These are phyloP conservation scores for Amiota communis DNA, from an alignment of 2,888 invertebrate genomes.

Conservation along the genomic window DNA sequence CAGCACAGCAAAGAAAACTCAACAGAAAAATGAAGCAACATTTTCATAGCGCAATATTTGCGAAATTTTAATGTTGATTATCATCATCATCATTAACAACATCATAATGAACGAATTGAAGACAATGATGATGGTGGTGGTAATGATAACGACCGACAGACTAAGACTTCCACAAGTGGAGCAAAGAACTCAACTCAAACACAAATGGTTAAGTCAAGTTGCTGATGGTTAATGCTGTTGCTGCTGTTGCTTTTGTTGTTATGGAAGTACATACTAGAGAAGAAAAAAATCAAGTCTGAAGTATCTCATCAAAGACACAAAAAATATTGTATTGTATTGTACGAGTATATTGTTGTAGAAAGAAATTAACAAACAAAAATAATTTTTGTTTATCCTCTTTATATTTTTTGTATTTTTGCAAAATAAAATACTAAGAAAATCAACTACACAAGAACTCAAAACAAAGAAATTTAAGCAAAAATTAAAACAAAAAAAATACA, in stretches of 20 bases:
- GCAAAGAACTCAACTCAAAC: slow-evolving; percentile 3
- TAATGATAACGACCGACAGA: slow-evolving; percentile 14
- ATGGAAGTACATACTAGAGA: slow-evolving; percentile 2
- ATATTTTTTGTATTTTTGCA: background rate
- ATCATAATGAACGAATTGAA: too few species aligned
- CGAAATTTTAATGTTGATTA: slow-evolving; percentile 19
- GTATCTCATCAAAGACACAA: too few species aligned
- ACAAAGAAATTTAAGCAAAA: slow-evolving; percentile 7
- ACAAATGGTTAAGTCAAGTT: background rate
- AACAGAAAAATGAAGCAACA: slow-evolving; percentile 18
- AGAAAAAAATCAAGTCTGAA: too few species aligned
- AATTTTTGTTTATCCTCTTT: slow-evolving; percentile 18
- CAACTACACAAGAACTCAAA: slow-evolving; percentile 17
- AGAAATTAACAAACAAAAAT: slow-evolving; percentile 41
- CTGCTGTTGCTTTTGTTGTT: background rate
- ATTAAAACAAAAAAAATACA: slow-evolving; percentile 31
- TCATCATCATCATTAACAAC: background rate
- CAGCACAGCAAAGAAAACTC: background rate
- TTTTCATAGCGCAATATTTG: slow-evolving; percentile 23
- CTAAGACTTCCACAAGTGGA: slow-evolving; percentile 5
- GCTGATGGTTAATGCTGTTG: too few species aligned
- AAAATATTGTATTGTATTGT: too few species aligned
- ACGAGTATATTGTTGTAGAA: too few species aligned
- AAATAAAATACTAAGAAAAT: background rate
- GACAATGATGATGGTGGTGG: too few species aligned